Base-by-base conservation (phyloP, 2,888 invertebrate genomes). In the Invenusta paracnida region DNA sequence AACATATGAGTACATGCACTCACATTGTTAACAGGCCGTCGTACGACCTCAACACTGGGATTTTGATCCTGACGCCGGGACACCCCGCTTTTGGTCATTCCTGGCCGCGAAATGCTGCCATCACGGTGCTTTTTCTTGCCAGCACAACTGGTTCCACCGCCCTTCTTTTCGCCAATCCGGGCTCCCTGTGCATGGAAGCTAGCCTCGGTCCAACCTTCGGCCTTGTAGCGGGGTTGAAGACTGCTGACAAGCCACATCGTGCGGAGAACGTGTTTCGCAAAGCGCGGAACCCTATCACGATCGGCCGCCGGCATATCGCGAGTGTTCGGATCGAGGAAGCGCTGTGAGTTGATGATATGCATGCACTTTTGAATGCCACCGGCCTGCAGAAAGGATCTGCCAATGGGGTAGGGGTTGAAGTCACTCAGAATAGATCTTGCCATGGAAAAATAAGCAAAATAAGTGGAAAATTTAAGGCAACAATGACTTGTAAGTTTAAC, bases 151-250 rank as follows among this genome's bases (percentile, higher is more conserved):
- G 2, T 2, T 23, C 73, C 73, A 23, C 17, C 2, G 23, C 25
- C 25, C 17, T 23, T 23, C 27, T 23, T 23, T 5, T 25, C 73
- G 23, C 17, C 25, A 5, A 5, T 17, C 5, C 48, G 48, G 17
- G 17, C 2, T 29, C 29, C 83, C 0, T 25, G n/a, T 23, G 83
- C 27, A 30, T 2, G 5, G 30, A 83, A 83, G 27, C 30, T 25
- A 17, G 83, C 83, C 28, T 28, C 83, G 29, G 83, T 83, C 83
- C 83, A 83, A 30, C 83, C 83, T 25, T 30, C 83, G 23, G 25
- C 27, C 27, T 29, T 25, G 27, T 66, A 66, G 48, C 17, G 17
- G 48, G 83, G 28, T n/a, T 83, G 83, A 25, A 83, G 83, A 1
- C 29, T 23, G 5, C 23, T 25, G 1, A 83, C 29, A 23, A 25